phyloP scores from a whole-genome alignment of 2,888 invertebrate genomes.

The Cosmorhoe ocellata region DNA sequence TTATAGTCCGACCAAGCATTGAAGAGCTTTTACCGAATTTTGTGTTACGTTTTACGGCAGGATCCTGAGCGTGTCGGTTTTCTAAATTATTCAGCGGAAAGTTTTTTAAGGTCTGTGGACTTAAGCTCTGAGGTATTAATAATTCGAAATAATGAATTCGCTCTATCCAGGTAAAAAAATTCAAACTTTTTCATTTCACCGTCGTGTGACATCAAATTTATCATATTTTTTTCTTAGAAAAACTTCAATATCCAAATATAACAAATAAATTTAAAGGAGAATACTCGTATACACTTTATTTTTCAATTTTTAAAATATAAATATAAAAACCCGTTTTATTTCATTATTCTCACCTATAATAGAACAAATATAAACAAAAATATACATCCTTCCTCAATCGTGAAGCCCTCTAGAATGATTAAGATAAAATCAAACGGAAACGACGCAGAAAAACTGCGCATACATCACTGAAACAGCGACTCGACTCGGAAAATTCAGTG shows the following conservation, averaged over 20 bases:
- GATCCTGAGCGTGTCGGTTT: constrained; percentile 66
- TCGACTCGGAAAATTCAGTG: constrained; percentile 18
- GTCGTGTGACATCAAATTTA: constrained; percentile 5
- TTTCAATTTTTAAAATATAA: neutral
- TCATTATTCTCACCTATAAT: neutral
- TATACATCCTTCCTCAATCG: constrained; percentile 7
- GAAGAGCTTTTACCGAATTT: constrained; percentile 80
- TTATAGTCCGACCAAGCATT: constrained; percentile 78
- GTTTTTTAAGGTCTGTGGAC: constrained; percentile 55
- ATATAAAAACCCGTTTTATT: neutral
- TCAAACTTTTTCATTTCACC: constrained; percentile 20
- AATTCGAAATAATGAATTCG: constrained; percentile 45
- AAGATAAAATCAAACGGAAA: constrained; percentile 17
- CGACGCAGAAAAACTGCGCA: constrained; percentile 23
- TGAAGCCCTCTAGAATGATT: constrained; percentile 12
- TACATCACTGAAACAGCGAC: constrained; percentile 19
- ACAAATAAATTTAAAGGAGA: constrained; percentile 1
- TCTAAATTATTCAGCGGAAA: constrained; percentile 71
- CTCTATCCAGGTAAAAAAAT: constrained; percentile 29
- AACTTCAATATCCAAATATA: constrained; percentile 3
- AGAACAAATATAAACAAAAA: neutral
- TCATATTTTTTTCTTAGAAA: constrained; percentile 7
- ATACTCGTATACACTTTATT: no score
- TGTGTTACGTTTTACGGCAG: constrained; percentile 74
- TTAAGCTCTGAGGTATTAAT: constrained; percentile 52